phyloP scores from a whole-genome alignment of 1,140 invertebrate genomes.

The Agraylea sexmaculata region DNA sequence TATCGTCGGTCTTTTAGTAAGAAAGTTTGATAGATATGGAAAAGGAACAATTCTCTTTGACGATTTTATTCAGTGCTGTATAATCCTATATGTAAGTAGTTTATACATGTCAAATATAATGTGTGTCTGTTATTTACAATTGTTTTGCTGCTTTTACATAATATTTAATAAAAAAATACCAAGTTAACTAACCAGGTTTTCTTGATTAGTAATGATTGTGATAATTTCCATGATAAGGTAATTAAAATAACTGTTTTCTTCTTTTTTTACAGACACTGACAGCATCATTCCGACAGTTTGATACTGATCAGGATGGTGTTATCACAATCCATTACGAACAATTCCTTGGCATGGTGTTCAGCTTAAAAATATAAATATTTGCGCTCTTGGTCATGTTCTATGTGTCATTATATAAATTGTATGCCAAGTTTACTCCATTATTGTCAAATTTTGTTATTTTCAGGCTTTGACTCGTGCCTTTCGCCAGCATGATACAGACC shows the following conservation, averaged over 20 bases:
- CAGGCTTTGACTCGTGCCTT: slow-evolving; percentile 87
- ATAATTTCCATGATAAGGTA: slow-evolving; percentile 1
- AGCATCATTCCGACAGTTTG: slow-evolving; percentile 74
- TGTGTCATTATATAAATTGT: neutral
- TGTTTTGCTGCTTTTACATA: neutral
- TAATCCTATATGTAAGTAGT: slow-evolving; percentile 80
- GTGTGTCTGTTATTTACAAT: slow-evolving; percentile 2
- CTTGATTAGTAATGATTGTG: neutral
- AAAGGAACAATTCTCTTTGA: slow-evolving; percentile 88
- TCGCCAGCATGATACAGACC: slow-evolving; percentile 79
- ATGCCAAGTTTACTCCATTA: slow-evolving; percentile 1
- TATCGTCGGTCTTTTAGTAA: slow-evolving; percentile 70
- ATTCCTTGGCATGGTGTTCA: slow-evolving; percentile 92
- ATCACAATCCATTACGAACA: slow-evolving; percentile 97
- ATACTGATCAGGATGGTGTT: slow-evolving; percentile 88
- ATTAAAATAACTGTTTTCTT: slow-evolving; percentile 19
- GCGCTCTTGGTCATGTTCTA: neutral
- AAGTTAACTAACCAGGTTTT: neutral
- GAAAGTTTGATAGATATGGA: slow-evolving; percentile 91
- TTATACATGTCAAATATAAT: neutral
- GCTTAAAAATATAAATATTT: slow-evolving; percentile 64
- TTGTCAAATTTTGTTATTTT: slow-evolving; percentile 28
- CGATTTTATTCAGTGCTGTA: slow-evolving; percentile 96
- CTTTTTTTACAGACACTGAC: slow-evolving; percentile 73
- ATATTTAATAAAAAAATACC: neutral